Conservation (phyloP, 2,888 invertebrate species). For the Orthosia incerta region DNA sequence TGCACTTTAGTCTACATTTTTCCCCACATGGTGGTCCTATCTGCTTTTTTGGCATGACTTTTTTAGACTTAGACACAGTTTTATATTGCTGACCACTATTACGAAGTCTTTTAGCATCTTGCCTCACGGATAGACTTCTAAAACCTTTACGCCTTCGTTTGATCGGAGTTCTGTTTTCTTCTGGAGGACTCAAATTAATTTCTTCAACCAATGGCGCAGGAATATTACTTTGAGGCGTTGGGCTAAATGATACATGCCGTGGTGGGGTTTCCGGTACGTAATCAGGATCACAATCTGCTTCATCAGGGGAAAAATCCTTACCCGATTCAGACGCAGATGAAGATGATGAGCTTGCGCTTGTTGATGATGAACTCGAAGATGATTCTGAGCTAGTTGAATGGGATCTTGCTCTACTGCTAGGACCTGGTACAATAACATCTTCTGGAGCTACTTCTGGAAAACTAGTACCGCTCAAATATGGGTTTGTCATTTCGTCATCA, state of each 20-base stretch:
- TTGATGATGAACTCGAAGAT: slow-evolving; percentile 46
- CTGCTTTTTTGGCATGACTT: slow-evolving; percentile 35
- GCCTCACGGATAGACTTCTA: slow-evolving; percentile 13
- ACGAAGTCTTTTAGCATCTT: slow-evolving; percentile 25
- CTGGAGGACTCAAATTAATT: slow-evolving; percentile 14
- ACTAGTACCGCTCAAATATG: slow-evolving; percentile 36
- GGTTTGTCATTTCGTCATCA: slow-evolving; percentile 28
- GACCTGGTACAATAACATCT: slow-evolving; percentile 17
- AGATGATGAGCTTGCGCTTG: slow-evolving; percentile 36
- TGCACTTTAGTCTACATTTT: slow-evolving; percentile 55
- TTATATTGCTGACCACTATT: slow-evolving; percentile 12
- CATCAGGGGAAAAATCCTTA: slow-evolving; percentile 48
- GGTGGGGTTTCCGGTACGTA: slow-evolving; percentile 37
- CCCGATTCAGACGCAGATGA: slow-evolving; percentile 39
- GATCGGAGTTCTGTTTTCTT: slow-evolving; percentile 25
- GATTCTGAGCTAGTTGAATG: slow-evolving; percentile 42
- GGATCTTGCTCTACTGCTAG: slow-evolving; percentile 44
- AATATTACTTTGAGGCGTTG: slow-evolving; percentile 27
- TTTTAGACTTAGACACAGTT: neutral
- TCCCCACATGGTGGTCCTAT: slow-evolving; percentile 41
- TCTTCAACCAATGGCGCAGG: slow-evolving; percentile 22
- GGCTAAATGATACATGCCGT: slow-evolving; percentile 39
- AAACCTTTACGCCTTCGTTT: slow-evolving; percentile 40
- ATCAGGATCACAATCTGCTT: slow-evolving; percentile 41
- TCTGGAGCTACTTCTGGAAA: slow-evolving; percentile 39